Base-by-base conservation (phyloP, 2,113 vertebrate genomes). In the Rana temporaria region DNA sequence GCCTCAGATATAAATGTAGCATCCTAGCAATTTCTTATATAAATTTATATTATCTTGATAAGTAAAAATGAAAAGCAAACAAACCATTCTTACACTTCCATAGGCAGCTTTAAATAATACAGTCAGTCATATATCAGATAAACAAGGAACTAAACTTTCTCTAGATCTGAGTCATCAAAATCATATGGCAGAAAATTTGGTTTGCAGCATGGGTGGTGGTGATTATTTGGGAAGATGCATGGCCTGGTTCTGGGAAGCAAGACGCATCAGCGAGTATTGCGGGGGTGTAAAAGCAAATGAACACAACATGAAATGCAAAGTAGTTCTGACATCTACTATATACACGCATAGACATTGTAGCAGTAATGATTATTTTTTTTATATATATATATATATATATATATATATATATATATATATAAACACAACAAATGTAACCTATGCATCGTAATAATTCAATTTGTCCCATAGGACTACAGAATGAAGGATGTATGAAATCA, bases 161-260 rank as follows among this genome's bases (percentile, higher is more conserved):
- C 9, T 57, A 67, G 6, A 68, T 59, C 11, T 60, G 65, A 79
- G 65, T 60, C 32, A 79, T 42, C 17, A 12, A 20, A 22, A 79
- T 38, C 2, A 60, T 57, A 52, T 59, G 34, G 32, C 24, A 38
- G 16, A 69, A 26, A 30, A 66, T 32, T 66, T 3, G 26, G 59
- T 64, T 75, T 63, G 34, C 15, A 63, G 48, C n/a, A 70, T 70
- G 55, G 65, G 55, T 62, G 66, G 53, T 42, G 55, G 32, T 48
- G 48, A 70, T 80, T 60, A 69, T 66, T 67, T n/a, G 56, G 53
- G 30, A 70, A 69, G 53, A 24, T n/a, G 30, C 20, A 68, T 2
- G 8, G 14, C 19, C 53, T 69, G 53, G 68, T 81, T 70, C 78
- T 70, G 20, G 56, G 24, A 72, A 71, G 1, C 59, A 42, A 60